These are phyloP conservation scores for Cepaea hortensis DNA, from an alignment of 2,888 invertebrate genomes.

Conservation along the genomic window DNA sequence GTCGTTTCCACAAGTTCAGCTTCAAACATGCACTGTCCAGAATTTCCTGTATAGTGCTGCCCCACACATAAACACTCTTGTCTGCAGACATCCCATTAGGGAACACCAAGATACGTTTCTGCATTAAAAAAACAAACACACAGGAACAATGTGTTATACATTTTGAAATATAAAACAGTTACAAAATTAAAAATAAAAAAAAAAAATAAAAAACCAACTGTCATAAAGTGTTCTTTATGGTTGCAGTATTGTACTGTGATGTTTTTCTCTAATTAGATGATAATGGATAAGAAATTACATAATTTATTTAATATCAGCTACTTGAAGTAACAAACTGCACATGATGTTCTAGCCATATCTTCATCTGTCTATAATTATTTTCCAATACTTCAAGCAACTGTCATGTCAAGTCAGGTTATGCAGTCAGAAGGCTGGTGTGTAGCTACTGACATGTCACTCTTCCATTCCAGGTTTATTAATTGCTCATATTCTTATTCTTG, in stretches of 20 bases:
- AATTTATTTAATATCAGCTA: too few species aligned
- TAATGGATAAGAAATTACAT: neutral
- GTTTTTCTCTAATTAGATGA: neutral
- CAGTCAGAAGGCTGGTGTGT: too few species aligned
- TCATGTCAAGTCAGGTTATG: too few species aligned
- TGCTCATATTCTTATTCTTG: too few species aligned
- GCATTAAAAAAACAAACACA: conserved; percentile 32
- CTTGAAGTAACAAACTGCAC: too few species aligned
- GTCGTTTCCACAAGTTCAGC: conserved; percentile 70
- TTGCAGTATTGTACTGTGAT: neutral
- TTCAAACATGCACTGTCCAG: conserved; percentile 70
- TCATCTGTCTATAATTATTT: too few species aligned
- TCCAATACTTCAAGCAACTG: too few species aligned
- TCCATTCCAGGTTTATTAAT: too few species aligned
- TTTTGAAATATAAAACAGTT: neutral
- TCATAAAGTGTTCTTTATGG: too few species aligned
- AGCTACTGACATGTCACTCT: too few species aligned
- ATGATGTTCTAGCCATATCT: too few species aligned
- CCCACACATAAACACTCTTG: conserved; percentile 73
- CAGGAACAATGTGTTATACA: too few species aligned
- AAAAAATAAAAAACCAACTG: neutral
- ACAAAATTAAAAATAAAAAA: neutral
- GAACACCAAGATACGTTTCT: conserved; percentile 74
- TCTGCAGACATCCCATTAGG: conserved; percentile 74
- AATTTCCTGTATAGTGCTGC: conserved; percentile 69